These are phyloP conservation scores for Eurystomus gularis DNA, from an alignment of 2,113 vertebrate species.

Conservation along the genomic window DNA sequence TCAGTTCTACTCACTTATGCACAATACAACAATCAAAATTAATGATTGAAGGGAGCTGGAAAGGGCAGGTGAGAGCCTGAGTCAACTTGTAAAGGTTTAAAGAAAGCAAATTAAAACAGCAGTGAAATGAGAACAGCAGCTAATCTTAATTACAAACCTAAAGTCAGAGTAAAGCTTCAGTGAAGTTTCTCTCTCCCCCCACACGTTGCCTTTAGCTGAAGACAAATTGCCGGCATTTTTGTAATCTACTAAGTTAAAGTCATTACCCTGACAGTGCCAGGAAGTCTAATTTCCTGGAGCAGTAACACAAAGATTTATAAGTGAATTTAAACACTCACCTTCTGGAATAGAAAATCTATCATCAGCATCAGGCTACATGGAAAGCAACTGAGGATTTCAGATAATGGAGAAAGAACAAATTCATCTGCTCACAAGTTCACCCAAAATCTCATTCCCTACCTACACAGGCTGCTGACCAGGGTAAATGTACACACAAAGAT, in stretches of 20 bases:
- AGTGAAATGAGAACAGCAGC: not conserved
- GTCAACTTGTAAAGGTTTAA: slow-evolving; percentile 45
- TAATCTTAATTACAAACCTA: slow-evolving; percentile 53
- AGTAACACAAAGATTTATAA: slow-evolving; percentile 64
- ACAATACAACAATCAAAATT: slow-evolving; percentile 16
- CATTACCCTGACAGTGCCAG: slow-evolving; percentile 61
- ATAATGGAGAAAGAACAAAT: slow-evolving; percentile 19
- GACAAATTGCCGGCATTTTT: slow-evolving; percentile 58
- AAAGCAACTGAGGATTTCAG: slow-evolving; percentile 5
- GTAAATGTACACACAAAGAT: not conserved
- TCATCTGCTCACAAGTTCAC: slow-evolving; percentile 16
- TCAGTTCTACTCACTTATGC: slow-evolving; percentile 5
- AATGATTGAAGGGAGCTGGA: slow-evolving; percentile 36
- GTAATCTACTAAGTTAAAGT: slow-evolving; percentile 66
- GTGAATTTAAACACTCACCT: slow-evolving; percentile 55
- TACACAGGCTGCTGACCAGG: not conserved
- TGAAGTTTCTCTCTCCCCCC: not conserved
- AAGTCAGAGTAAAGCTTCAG: slow-evolving; percentile 10
- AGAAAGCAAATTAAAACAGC: slow-evolving; percentile 36
- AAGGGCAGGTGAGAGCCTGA: slow-evolving; percentile 25
- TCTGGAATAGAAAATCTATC: slow-evolving; percentile 58
- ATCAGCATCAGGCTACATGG: slow-evolving; percentile 5
- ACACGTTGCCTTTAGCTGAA: slow-evolving; percentile 48
- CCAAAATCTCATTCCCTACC: not conserved
- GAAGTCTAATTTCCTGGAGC: slow-evolving; percentile 67